Percentiles rank a stretch among this genome's conserved stretches.
These are phyloP conservation scores for Drosophila lacicola DNA, from an alignment of 2,888 invertebrate genomes.

Conservation along the genomic window DNA sequence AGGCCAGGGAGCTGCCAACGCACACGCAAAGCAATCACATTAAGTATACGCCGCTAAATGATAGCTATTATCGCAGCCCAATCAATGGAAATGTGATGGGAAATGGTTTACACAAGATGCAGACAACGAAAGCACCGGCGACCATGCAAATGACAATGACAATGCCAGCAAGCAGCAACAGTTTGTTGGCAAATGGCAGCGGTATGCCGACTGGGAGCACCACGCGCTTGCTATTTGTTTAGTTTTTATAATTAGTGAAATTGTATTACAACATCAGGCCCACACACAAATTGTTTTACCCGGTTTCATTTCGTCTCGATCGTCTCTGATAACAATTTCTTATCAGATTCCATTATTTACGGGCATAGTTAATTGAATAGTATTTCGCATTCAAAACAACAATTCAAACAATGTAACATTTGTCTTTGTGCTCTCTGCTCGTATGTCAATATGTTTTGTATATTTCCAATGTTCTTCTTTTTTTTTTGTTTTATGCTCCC, in stretches of 20 bases:
- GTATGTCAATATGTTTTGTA: constrained; percentile 1
- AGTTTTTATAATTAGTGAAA: constrained; percentile 69
- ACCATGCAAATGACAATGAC: constrained; percentile 50
- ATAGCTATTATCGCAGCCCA: constrained; percentile 75
- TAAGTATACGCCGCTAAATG: constrained; percentile 81
- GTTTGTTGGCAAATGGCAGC: constrained; percentile 80
- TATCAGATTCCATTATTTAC: constrained; percentile 20
- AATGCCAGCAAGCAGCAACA: constrained; percentile 56
- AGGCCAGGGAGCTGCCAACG: constrained; percentile 85
- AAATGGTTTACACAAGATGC: constrained; percentile 57
- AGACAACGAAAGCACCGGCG: constrained; percentile 22
- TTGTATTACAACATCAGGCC: constrained; percentile 27
- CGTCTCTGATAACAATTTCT: constrained; percentile 13
- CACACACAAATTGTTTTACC: constrained; percentile 5
- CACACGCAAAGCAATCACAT: constrained; percentile 84
- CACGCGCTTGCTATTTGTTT: constrained; percentile 83
- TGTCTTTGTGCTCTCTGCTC: constrained; percentile 13
- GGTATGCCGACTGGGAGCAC: constrained; percentile 76
- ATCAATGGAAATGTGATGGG: constrained; percentile 50
- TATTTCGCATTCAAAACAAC: constrained; percentile 7
- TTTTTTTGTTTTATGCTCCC: neutral
- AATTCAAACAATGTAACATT: neutral
- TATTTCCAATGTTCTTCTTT: neutral
- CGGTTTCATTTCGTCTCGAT: neutral
- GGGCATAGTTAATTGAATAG: constrained; percentile 3